Base-by-base conservation (phyloP, 1,140 invertebrate species). In the Bombus soroeensis region DNA sequence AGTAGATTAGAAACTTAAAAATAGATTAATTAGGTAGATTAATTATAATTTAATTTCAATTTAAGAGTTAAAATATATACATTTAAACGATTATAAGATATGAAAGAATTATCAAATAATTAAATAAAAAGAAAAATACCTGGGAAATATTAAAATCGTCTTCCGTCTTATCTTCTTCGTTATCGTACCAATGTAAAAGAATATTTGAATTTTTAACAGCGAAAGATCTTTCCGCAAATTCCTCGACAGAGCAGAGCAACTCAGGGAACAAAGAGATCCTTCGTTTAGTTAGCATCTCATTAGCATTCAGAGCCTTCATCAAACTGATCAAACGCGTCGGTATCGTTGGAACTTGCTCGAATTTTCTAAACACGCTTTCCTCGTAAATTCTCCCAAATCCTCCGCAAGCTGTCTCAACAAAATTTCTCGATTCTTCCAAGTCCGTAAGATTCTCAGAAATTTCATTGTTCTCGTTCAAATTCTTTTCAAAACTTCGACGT, bases 251-350 rank as follows among this genome's bases (percentile, higher is more conserved):
- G 15, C 84, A 87, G 41, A 93, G 92, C 3, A 95, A 53, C 41
- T 89, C 86, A 15, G 82, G 87, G 22, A 91, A 64, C 15, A 94
- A 80, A 34, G 71, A 76, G 37, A 88, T 64, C 62, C 70, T 76
- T 25, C 84, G 74, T 12, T 28, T 68, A 47, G 25, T 70, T n/a
- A 8, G 41, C 34, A 57, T 43, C 25, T 85, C 64, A 43, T 80
- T 87, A 0, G 83, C 34, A 32, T 64, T 41, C 71, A 94, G 81
- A 12, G 89, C 57, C 25, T 89, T 89, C 9, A 95, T 62, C 10
- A 95, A 77, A 2, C 91, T 91, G 10, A 94, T 73, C 25, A 93
- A 73, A 79, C 93, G 86, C 10, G 84, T 53, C 9, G 95, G 93
- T 81, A 95, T 92, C 71, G 92, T 94, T 3, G 93, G 91, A 3